Evolutionary conservation across 2,113 vertebrate genomes (phyloP), one percentile per base, ranked within the genome.

Genomic region (Sapajus apella): DNA sequence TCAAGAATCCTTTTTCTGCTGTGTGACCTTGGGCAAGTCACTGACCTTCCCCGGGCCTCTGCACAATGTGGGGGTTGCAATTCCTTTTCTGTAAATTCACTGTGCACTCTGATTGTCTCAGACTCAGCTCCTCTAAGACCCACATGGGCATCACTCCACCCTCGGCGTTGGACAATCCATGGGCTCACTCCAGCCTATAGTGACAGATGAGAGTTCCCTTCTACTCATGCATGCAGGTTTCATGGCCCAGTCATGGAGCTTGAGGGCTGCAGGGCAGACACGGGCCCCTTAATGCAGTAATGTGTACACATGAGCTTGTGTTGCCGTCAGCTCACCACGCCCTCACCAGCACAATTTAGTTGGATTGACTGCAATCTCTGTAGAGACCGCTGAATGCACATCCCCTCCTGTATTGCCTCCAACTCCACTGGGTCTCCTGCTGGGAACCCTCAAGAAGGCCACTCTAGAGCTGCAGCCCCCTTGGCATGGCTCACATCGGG

Each of bases 331-430:
- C 32, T 14, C 35, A 37, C 75, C 73, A 61, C 12, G 2, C 55
- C 32, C 32, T 82, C 68, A 40, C 30, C 7, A 32, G 11, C 1
- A 66, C 45, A 70, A 17, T 35, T 90, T 14, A 40, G 16, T 14
- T 72, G 45, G 45, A 77, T 81, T 43, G 86, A 58, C 47, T 27
- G 8, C 30, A 30, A 3, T 50, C 37, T 72, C 43, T 40, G 66
- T 8, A 11, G 52, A 12, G 47, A 37, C 37, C 23, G 37, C 23
- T 20, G 73, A 76, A 58, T 9, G n/a, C 30, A 77, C 20, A 4
- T 6, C 9, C 7, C 8, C 1, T 27, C 9, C 32, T 3, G 6
- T 21, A 3, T 27, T 56, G 20, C 32, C 66, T 4, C 4, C 23
- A 47, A 55, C 64, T 55, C 66, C 9, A 21, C 52, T 37, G n/a